Evolutionary conservation across 2,797 vertebrate species (phyloP).

Genomic region (Intellagama lesueurii): DNA sequence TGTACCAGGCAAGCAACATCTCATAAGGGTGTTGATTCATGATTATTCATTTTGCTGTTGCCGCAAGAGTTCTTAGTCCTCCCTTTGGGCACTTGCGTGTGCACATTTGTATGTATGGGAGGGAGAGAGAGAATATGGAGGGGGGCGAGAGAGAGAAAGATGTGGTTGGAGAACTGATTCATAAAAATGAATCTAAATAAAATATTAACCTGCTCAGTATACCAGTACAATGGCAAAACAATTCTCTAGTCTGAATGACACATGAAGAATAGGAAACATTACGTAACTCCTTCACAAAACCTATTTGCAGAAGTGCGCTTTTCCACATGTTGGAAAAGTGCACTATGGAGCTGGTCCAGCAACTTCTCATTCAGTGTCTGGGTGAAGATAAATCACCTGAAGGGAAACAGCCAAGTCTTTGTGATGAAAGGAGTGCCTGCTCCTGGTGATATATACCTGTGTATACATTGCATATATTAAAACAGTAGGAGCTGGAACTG

Average conservation of each 20-base stretch:
- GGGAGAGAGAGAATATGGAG: too few species aligned
- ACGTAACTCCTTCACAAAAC: not conserved
- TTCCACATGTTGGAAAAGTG: not conserved
- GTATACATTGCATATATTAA: constrained; percentile 27
- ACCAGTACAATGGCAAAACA: not conserved
- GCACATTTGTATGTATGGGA: not conserved
- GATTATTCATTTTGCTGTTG: too few species aligned
- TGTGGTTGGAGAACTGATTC: not conserved
- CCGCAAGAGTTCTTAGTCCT: not conserved
- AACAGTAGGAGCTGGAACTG: constrained; percentile 3
- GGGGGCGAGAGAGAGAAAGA: too few species aligned
- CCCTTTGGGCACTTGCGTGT: too few species aligned
- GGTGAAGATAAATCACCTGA: constrained; percentile 1
- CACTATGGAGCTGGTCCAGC: not conserved
- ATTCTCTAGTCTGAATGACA: not conserved
- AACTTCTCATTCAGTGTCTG: not conserved
- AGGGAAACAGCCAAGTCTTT: constrained; percentile 5
- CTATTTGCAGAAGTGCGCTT: not conserved
- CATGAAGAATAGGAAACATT: not conserved
- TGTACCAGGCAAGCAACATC: not conserved
- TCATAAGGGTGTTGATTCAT: not conserved
- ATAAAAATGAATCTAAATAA: not conserved
- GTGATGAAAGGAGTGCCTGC: constrained; percentile 12
- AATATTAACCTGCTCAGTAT: not conserved
- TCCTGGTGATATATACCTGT: not conserved